Conservation (phyloP, 2,113 vertebrate species). For the Petromus typicus region DNA sequence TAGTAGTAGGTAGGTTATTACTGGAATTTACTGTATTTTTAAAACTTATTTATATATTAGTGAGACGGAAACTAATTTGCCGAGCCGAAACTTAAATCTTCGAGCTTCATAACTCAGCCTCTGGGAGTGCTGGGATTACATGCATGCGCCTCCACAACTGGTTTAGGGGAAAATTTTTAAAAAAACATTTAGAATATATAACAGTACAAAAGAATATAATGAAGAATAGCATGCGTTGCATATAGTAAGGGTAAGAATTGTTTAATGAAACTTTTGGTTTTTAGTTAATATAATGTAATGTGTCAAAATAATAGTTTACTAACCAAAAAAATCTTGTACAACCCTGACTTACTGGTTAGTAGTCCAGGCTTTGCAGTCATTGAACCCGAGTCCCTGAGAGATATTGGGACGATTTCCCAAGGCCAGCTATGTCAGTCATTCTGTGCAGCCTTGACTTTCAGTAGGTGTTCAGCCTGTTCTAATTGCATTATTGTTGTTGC, state of each 20-base stretch:
- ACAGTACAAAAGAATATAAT: neutral
- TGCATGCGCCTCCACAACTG: neutral
- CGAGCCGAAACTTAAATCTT: neutral
- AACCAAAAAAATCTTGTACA: neutral
- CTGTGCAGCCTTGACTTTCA: neutral
- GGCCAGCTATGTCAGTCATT: neutral
- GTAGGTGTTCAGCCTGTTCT: neutral
- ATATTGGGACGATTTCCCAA: neutral
- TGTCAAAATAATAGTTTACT: neutral
- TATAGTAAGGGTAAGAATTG: neutral
- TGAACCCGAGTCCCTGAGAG: neutral
- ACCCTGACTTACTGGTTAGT: neutral
- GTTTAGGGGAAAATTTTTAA: neutral
- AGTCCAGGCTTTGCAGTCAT: neutral
- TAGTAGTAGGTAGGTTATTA: neutral
- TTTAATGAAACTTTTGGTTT: conserved; percentile 41
- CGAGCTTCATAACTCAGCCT: neutral
- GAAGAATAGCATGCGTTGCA: neutral
- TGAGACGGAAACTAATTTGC: neutral
- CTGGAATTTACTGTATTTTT: neutral
- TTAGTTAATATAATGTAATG: neutral
- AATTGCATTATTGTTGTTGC: neutral
- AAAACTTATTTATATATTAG: neutral
- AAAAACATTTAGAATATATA: neutral
- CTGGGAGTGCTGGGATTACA: neutral